Evolutionary conservation across 2,113 vertebrate species (phyloP).

Genomic region (Semnornis frantzii): DNA sequence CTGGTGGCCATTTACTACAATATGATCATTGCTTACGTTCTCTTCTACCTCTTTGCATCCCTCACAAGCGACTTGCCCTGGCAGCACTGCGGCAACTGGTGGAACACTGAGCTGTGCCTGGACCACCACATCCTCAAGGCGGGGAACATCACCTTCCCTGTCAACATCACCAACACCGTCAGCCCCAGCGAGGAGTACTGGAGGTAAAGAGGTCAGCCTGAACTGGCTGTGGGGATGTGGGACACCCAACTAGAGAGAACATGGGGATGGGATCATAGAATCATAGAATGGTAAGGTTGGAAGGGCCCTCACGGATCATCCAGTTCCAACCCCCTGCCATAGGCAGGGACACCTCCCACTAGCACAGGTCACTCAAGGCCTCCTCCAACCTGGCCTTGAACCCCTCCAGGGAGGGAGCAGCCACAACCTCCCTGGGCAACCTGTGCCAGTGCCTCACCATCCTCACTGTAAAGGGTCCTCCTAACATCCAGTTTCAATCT

Average conservation of each 20-base stretch:
- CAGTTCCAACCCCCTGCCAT: too few species aligned
- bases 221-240: rapidly evolving
- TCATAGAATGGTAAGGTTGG: not conserved
- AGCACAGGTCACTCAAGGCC: too few species aligned
- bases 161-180: conserved; percentile 78
- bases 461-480: too few species aligned
- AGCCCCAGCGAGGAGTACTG: conserved; percentile 86
- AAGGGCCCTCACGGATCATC: too few species aligned
- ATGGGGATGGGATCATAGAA: not conserved
- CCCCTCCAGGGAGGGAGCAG: too few species aligned
- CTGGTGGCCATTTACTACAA: conserved; percentile 87
- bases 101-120: conserved; percentile 81
- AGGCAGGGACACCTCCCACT: too few species aligned
- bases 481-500: too few species aligned
- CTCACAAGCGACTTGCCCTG: conserved; percentile 82
- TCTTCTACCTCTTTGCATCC: conserved; percentile 88
- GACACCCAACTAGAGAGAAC: not conserved
- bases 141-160: conserved; percentile 62
- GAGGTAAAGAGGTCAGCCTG: conserved; percentile 66
- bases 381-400: too few species aligned
- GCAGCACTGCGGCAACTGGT: conserved; percentile 84
- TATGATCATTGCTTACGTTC: conserved; percentile 87
- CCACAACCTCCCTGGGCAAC: too few species aligned
- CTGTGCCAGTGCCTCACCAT: too few species aligned
- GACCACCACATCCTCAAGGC: conserved; percentile 73